Evolutionary conservation across 2,797 vertebrate genomes (phyloP), one percentile per base, ranked within the genome.

Genomic region (Mus minutoides): DNA sequence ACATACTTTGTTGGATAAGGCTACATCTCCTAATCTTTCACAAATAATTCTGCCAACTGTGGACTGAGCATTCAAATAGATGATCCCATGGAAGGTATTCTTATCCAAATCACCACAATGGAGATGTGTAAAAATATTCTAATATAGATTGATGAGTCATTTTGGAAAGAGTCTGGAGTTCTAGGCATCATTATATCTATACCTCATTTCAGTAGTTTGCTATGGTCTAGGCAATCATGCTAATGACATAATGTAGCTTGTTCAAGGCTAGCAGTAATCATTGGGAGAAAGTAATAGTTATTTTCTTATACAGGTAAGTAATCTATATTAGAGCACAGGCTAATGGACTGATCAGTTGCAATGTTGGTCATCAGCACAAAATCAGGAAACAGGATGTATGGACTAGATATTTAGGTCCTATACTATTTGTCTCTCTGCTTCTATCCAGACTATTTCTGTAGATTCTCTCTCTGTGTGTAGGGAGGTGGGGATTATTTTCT

Each of bases 241-340:
- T 94, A 85, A 91, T 21, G 4, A 31, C 17, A 83, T 91, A 52
- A 77, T 31, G 58, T 24, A 92, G 58, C 2, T 67, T 34, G 71
- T 79, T 91, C 78, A 85, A 84, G 13, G 22, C 17, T 94, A 77
- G 80, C 34, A 90, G 4, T 6, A 91, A 49, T 54, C 40, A 54
- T 0, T 78, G 34, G 21, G 37, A n/a, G 6, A 93, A 21, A 95
- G 58, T 69, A n/a, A 43, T 29, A 88, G 17, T 58, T 67, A 52
- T 62, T 85, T 13, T 90, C 4, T 82, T 95, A 88, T 71, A 62
- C 49, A 88, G 17, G 58, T 92, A n/a, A 83, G 34, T 92, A 95
- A 95, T 82, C 49, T 11, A 31, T 88, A 37, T 26, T 60, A 14
- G 10, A 54, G 37, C 22, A 4, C 10, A 14, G 3, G 31, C 34